A percentile compares a stretch with the other conserved stretches of the same genome.
phyloP scores from a whole-genome alignment of 2,888 invertebrate genomes.

The Cabera pusaria region DNA sequence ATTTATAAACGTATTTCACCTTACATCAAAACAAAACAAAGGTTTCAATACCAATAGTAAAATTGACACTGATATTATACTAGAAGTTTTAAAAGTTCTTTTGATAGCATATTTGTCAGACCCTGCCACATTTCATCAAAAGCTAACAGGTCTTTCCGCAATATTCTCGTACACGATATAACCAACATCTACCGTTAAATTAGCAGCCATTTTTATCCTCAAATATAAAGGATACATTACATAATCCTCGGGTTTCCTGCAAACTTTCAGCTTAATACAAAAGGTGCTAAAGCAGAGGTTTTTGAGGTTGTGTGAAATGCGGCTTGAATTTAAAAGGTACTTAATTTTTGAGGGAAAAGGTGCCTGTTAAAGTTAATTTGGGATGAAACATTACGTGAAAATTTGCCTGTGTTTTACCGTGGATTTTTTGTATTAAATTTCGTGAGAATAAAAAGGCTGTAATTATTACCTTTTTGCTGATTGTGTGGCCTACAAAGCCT shows the following conservation, averaged over 20 bases:
- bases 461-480: too few species aligned
- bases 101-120: too few species aligned
- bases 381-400: conserved; percentile 15
- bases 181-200: not conserved
- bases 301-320: conserved; percentile 13
- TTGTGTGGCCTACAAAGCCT: too few species aligned
- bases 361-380: conserved; percentile 18
- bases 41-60: too few species aligned
- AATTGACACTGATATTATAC: too few species aligned
- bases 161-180: conserved; percentile 1
- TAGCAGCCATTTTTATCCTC: conserved; percentile 11
- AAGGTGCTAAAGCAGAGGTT: conserved; percentile 14
- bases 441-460: too few species aligned
- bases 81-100: too few species aligned
- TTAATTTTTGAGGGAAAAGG: conserved; percentile 12
- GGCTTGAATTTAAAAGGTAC: conserved; percentile 14
- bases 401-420: not conserved
- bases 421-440: conserved; percentile 1
- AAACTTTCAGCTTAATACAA: conserved; percentile 15
- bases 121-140: too few species aligned
- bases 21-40: too few species aligned
- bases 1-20: too few species aligned
- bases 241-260: conserved; percentile 10
- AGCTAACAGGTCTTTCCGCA: too few species aligned
- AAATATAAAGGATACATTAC: conserved; percentile 7